A percentile compares a stretch with the other conserved stretches of the same genome.
phyloP scores from a whole-genome alignment of 2,888 invertebrate species.

The Rotaria macrura region DNA sequence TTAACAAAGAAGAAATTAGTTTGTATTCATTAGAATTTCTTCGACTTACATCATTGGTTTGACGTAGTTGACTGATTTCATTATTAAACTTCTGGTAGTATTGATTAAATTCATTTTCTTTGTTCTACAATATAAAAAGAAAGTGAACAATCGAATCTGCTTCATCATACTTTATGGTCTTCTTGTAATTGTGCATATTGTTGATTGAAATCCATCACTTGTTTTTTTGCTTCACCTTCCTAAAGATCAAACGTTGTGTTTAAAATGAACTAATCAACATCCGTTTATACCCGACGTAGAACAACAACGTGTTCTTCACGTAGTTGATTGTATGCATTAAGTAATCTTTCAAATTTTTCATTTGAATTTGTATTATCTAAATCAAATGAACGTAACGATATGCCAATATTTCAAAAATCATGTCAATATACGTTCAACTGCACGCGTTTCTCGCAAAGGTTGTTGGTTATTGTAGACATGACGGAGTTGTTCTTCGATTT shows the following conservation, averaged over 20 bases:
- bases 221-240: conserved; percentile 27
- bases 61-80: background rate
- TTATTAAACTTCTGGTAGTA: background rate
- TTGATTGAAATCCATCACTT: conserved; percentile 9
- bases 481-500: conserved; percentile 35
- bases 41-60: conserved; percentile 4
- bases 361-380: conserved; percentile 52
- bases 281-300: conserved; percentile 64
- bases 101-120: background rate
- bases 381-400: background rate
- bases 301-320: conserved; percentile 83
- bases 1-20: too few relatives aligned
- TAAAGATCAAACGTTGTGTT: background rate
- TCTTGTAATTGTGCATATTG: background rate
- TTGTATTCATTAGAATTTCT: too few relatives aligned
- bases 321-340: conserved; percentile 72
- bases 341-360: conserved; percentile 87
- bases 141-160: background rate
- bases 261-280: background rate
- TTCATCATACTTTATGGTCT: background rate
- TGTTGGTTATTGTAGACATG: conserved; percentile 42
- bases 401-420: background rate
- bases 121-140: background rate
- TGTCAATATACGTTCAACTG: conserved; percentile 34
- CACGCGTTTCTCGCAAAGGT: conserved; percentile 37